Base-by-base conservation (phyloP, 2,888 invertebrate genomes). In the Pristionchus maxplancki region DNA sequence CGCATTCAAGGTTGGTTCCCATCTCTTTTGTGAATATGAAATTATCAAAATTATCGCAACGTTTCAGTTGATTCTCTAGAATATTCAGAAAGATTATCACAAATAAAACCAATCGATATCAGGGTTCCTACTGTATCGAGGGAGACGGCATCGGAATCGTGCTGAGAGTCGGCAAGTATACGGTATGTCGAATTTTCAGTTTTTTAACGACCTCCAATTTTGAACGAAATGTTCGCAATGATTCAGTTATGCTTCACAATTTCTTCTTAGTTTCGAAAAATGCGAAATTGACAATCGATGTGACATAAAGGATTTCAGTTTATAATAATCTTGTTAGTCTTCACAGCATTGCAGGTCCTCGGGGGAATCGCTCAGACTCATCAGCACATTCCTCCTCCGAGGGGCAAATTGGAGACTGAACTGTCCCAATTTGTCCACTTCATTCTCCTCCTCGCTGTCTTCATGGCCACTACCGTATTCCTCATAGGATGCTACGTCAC, bases 121-220 rank as follows among this genome's bases (percentile, higher is more conserved):
- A 88, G 67, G 92, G 92, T 0, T 92, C 91, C 15, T 93, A 90
- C 86, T 92, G 92, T 58, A 90, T 90, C n/a, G 92, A 92, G 50
- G 92, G 92, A 62, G 93, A 93, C 48, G 92, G 91, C 28, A 87
- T 93, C 44, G 92, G 91, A 20, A 50, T 93, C 34, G 92, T 92
- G 34, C 90, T 92, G 44, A 86, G 92, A 13, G 90, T 92, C n/a
- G 92, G 93, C 28, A 88, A 92, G 53, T 92, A 89, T 71, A 93
- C 92, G 88, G 92, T 92, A 88, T 0, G 82, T 34, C 1, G 5
- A 3, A 8, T 67, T 67, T 9, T n/a, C n/a, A n/a, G n/a, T n/a
- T n/a, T n/a, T n/a, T n/a, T n/a, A n/a, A n/a, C n/a, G n/a, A n/a
- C n/a, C n/a, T n/a, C n/a, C n/a, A n/a, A n/a, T n/a, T n/a, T n/a